Evolutionary conservation across 2,888 invertebrate species (phyloP).

Genomic region (Lymantria dispar): DNA sequence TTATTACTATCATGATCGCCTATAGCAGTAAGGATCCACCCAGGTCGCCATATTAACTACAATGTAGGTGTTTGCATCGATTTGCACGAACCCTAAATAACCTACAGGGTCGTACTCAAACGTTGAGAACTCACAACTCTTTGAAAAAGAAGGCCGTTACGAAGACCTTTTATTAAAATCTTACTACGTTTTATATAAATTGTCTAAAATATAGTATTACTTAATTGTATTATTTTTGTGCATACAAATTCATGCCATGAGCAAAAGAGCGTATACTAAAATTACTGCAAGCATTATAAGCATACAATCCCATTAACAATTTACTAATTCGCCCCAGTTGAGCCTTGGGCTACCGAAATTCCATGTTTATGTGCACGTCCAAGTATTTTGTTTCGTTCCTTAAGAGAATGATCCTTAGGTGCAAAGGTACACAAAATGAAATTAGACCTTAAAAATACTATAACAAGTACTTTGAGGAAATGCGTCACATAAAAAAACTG

Average conservation of each 20-base stretch:
- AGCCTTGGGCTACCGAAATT: slow-evolving; percentile 74
- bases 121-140: not conserved
- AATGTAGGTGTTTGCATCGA: slow-evolving; percentile 13
- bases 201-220: no score
- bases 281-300: not conserved
- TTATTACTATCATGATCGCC: slow-evolving; percentile 54
- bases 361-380: slow-evolving; percentile 49
- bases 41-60: slow-evolving; percentile 33
- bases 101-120: slow-evolving; percentile 18
- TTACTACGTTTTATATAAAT: no score
- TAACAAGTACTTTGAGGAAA: slow-evolving; percentile 28
- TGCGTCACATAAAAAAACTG: slow-evolving; percentile 23
- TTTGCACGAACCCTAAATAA: slow-evolving; percentile 29
- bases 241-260: not conserved
- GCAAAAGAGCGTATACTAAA: not conserved
- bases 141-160: no score
- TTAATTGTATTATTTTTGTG: not conserved
- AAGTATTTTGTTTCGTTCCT: slow-evolving; percentile 48
- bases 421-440: slow-evolving; percentile 27
- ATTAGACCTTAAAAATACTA: slow-evolving; percentile 18
- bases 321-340: slow-evolving; percentile 48
- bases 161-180: no score
- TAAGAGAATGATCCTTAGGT: slow-evolving; percentile 21
- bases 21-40: slow-evolving; percentile 45
- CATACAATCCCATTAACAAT: slow-evolving; percentile 25